phyloP scores from a whole-genome alignment of 2,888 invertebrate species.

The Stenodera caucasica region DNA sequence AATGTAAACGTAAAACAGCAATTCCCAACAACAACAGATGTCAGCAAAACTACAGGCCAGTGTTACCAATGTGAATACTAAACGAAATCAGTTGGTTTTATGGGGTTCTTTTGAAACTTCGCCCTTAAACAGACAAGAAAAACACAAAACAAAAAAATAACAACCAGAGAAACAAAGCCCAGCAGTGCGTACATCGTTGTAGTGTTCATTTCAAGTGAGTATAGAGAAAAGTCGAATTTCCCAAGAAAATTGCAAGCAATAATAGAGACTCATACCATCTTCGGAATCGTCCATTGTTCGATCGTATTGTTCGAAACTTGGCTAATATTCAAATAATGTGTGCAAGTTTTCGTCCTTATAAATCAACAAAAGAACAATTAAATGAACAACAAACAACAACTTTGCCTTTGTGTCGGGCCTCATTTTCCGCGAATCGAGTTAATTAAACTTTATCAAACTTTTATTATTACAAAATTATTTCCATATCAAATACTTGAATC shows the following conservation, averaged over 20 bases:
- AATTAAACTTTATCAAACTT: constrained; percentile 17
- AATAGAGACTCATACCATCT: not conserved
- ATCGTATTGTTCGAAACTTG: constrained; percentile 27
- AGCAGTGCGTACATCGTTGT: not conserved
- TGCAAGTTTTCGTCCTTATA: constrained; percentile 8
- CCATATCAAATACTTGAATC: too few relatives aligned
- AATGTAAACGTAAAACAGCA: constrained; percentile 24
- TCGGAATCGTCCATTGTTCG: constrained; percentile 10
- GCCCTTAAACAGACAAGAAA: constrained; percentile 16
- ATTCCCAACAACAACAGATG: constrained; percentile 37
- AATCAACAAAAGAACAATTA: constrained; percentile 27
- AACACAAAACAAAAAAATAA: not conserved
- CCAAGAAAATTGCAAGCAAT: not conserved
- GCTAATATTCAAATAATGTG: constrained; percentile 28
- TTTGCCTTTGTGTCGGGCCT: too few relatives aligned
- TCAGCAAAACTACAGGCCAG: constrained; percentile 34
- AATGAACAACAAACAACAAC: constrained; percentile 5
- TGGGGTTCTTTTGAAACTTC: constrained; percentile 39
- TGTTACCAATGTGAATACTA: constrained; percentile 41
- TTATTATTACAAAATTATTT: too few relatives aligned
- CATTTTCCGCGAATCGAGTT: constrained; percentile 20
- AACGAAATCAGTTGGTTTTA: constrained; percentile 40
- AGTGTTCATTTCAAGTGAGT: not conserved
- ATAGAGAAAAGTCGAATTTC: not conserved
- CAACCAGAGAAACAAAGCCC: not conserved